A percentile compares a stretch with the other conserved stretches of the same genome.
Evolutionary conservation across 2,113 vertebrate species (phyloP).

Genomic region (Entelurus aequoreus): DNA sequence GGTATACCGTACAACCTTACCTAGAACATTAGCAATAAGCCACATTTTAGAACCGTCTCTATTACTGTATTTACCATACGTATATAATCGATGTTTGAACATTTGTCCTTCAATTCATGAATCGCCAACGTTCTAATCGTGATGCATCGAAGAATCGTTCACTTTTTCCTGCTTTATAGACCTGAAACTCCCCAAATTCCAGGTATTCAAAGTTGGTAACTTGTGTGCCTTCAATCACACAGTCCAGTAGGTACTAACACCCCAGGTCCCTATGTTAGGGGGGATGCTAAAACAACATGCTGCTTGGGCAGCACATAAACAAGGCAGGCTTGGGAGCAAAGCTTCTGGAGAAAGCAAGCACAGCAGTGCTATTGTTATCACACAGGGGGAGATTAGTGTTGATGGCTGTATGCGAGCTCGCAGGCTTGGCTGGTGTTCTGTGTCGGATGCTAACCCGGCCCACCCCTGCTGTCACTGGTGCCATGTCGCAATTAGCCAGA

Average conservation of each 20-base stretch:
- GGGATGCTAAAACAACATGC: conserved; percentile 43
- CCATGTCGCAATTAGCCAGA: conserved; percentile 56
- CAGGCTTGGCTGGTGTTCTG: conserved; percentile 53
- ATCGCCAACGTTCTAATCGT: no score
- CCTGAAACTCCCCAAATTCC: conserved; percentile 50
- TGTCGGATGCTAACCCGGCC: conserved; percentile 46
- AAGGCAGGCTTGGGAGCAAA: conserved; percentile 36
- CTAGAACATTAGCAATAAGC: no score
- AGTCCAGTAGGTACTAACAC: conserved; percentile 37
- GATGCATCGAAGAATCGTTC: no score
- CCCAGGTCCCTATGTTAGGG: conserved; percentile 37
- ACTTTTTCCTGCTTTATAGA: conserved; percentile 36
- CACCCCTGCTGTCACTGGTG: conserved; percentile 50
- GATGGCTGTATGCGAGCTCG: conserved; percentile 49
- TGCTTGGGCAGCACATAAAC: conserved; percentile 44
- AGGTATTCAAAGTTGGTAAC: conserved; percentile 36
- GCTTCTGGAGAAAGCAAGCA: conserved; percentile 51
- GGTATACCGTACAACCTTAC: no score
- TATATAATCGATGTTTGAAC: no score
- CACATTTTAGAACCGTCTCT: no score
- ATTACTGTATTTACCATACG: no score
- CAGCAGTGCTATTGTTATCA: conserved; percentile 67
- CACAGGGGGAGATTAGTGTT: conserved; percentile 62
- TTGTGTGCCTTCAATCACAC: conserved; percentile 53
- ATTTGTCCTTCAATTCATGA: no score